These are phyloP conservation scores for Plagiodera versicolora DNA, from an alignment of 2,888 invertebrate genomes.

Conservation along the genomic window DNA sequence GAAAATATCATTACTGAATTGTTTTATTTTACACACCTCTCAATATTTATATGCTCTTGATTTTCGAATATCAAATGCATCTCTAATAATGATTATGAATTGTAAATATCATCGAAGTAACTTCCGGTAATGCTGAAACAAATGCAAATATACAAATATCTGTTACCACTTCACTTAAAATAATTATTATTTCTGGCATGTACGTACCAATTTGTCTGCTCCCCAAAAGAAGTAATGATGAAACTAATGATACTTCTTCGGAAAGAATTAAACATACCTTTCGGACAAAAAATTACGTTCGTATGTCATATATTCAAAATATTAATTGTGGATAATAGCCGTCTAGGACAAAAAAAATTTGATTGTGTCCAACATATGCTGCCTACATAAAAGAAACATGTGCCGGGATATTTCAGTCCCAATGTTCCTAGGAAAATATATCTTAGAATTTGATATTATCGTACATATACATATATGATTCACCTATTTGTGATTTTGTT, in stretches of 20 bases:
- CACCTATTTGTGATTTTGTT: too few species aligned
- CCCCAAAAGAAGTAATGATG: constrained; percentile 11
- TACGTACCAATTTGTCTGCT: constrained; percentile 12
- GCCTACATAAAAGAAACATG: constrained; percentile 41
- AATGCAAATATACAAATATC: constrained; percentile 10
- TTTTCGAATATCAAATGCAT: too few species aligned
- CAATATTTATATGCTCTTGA: too few species aligned
- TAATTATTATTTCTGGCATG: constrained; percentile 13
- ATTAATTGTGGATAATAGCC: constrained; percentile 33
- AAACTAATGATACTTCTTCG: constrained; percentile 11
- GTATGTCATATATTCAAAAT: constrained; percentile 24
- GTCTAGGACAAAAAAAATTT: constrained; percentile 35
- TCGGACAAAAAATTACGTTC: constrained; percentile 16
- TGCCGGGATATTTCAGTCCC: constrained; percentile 29
- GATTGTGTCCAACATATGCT: constrained; percentile 37
- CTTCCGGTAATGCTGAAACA: not conserved
- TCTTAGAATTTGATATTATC: too few species aligned
- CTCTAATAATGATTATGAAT: not conserved
- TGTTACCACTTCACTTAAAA: constrained; percentile 12
- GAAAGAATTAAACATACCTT: constrained; percentile 16
- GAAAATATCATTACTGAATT: too few species aligned
- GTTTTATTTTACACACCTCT: too few species aligned
- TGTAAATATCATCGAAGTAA: not conserved
- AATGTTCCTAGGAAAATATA: constrained; percentile 5
- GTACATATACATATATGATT: too few species aligned